A percentile compares a stretch with the other conserved stretches of the same genome.
Conservation (phyloP, 2,888 invertebrate species). For the Nyleta sp. region DNA sequence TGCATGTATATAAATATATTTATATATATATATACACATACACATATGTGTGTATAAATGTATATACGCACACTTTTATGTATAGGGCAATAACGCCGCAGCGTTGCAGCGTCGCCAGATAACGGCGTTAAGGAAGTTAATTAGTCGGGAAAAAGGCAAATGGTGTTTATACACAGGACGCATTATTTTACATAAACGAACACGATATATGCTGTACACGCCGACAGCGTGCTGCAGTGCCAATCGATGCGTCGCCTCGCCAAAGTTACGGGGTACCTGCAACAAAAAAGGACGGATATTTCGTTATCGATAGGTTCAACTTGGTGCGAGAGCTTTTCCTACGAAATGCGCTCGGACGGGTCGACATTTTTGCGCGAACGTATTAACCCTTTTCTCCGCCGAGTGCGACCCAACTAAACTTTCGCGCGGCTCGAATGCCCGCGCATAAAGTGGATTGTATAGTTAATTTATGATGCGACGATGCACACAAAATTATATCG, state of each 20-base stretch:
- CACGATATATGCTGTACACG: slow-evolving; percentile 55
- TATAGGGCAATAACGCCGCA: slow-evolving; percentile 58
- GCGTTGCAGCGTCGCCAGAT: slow-evolving; percentile 55
- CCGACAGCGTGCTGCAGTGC: slow-evolving; percentile 49
- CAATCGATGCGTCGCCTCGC: slow-evolving; percentile 56
- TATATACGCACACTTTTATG: slow-evolving; percentile 67
- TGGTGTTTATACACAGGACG: slow-evolving; percentile 66
- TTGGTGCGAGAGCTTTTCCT: not conserved
- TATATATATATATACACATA: slow-evolving; percentile 67
- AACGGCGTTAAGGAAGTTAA: slow-evolving; percentile 61
- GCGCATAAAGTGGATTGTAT: slow-evolving; percentile 33
- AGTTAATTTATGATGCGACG: slow-evolving; percentile 44
- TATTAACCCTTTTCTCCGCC: slow-evolving; percentile 25
- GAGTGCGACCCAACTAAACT: slow-evolving; percentile 17
- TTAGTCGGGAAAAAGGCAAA: slow-evolving; percentile 63
- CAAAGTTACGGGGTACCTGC: slow-evolving; percentile 50
- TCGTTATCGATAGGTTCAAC: slow-evolving; percentile 49
- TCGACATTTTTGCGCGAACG: slow-evolving; percentile 39
- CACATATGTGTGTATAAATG: slow-evolving; percentile 68
- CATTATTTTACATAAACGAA: slow-evolving; percentile 66
- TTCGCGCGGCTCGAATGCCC: slow-evolving; percentile 13
- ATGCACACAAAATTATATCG: slow-evolving; percentile 37
- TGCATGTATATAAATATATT: slow-evolving; percentile 41
- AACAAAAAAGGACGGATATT: slow-evolving; percentile 48
- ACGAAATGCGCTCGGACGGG: slow-evolving; percentile 21